Evolutionary conservation across 2,888 invertebrate species (phyloP).

Genomic region (Antitype chi): DNA sequence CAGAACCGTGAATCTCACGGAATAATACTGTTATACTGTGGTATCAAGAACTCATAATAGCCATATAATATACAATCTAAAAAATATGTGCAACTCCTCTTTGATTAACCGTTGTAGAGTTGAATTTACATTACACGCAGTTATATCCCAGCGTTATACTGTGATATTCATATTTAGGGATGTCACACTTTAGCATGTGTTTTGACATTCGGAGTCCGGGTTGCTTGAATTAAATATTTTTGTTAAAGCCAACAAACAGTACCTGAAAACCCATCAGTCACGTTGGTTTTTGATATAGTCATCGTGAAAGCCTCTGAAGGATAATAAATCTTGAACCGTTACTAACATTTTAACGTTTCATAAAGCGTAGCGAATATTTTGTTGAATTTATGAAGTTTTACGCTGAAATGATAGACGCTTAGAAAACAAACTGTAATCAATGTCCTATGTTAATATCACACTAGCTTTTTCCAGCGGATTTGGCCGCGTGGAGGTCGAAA

Average conservation of each 20-base stretch:
- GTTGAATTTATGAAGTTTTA: neutral
- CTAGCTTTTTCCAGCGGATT: no score
- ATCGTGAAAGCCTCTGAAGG: neutral
- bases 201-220: neutral
- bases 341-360: neutral
- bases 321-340: neutral
- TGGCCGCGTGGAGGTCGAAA: no score
- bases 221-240: neutral
- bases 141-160: conserved; percentile 11
- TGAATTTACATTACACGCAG: conserved; percentile 39
- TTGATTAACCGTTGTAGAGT: conserved; percentile 35
- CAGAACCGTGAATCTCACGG: conserved; percentile 6
- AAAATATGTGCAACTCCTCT: conserved; percentile 31
- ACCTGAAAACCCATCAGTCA: neutral
- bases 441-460: neutral
- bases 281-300: neutral
- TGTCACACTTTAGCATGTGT: neutral
- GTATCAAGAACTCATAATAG: conserved; percentile 32
- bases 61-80: conserved; percentile 16
- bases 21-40: conserved; percentile 12
- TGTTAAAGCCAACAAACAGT: neutral
- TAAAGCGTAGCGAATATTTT: neutral
- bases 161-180: conserved; percentile 28
- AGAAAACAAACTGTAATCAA: neutral
- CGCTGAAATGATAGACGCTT: no score